Evolutionary conservation across 2,113 vertebrate genomes (phyloP).

Genomic region (Typhlomys cinereus): DNA sequence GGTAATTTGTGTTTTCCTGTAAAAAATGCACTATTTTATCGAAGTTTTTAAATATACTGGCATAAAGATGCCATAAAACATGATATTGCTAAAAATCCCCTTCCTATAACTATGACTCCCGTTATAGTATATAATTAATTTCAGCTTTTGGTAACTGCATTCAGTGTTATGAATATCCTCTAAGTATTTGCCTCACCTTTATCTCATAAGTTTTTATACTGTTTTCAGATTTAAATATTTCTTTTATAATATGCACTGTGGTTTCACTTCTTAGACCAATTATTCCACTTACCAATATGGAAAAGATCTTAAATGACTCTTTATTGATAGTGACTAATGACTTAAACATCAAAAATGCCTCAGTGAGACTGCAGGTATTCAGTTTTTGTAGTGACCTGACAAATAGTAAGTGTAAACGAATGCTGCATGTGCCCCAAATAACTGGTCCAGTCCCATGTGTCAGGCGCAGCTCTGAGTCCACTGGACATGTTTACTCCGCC

Average conservation of each 20-base stretch:
- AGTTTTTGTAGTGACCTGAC: too few relatives aligned
- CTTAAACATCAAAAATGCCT: background rate
- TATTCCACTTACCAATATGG: background rate
- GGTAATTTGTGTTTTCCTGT: background rate
- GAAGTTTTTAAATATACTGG: background rate
- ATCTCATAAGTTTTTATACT: background rate
- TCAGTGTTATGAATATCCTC: background rate
- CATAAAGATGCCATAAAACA: background rate
- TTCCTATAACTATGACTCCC: background rate
- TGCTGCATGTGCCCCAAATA: background rate
- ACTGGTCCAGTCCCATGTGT: accelerated
- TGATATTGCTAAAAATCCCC: background rate
- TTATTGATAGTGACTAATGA: background rate
- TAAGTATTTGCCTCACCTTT: background rate
- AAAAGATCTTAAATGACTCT: background rate
- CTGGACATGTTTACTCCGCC: accelerated
- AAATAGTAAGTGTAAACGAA: accelerated
- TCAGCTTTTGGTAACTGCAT: background rate
- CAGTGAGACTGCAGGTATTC: background rate
- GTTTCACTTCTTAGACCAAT: background rate
- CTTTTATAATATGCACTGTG: too few relatives aligned
- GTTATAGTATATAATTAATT: background rate
- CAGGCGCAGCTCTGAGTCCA: too few relatives aligned
- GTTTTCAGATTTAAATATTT: background rate
- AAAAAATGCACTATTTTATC: background rate